Base-by-base conservation (phyloP, 1,140 invertebrate genomes). In the Apolygus lucorum region DNA sequence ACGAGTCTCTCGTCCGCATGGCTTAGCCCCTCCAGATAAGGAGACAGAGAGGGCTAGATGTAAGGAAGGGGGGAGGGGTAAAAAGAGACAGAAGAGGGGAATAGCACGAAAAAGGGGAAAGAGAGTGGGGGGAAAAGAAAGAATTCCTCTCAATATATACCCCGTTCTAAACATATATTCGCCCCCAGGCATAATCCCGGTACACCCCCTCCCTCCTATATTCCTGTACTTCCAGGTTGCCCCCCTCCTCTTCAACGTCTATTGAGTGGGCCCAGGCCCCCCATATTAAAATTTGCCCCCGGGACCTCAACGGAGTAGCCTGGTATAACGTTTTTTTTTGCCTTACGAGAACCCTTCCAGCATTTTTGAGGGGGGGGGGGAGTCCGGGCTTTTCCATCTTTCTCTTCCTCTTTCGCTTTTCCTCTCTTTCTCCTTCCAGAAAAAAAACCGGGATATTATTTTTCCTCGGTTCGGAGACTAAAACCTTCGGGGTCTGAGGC, bases 71-170 rank as follows among this genome's bases (percentile, higher is more conserved):
- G 54, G 62, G 62, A 2, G 62, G 62, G 62, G 22, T 25, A 26
- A 26, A n/a, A n/a, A n/a, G n/a, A n/a, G n/a, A 17, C 34, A 8
- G 34, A 17, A 42, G 34, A 42, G 34, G 34, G 34, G 4, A 42
- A 17, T 4, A 17, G 34, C 34, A 17, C 34, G 17, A 42, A 17
- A 17, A 42, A 17, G 34, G 34, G 4, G 34, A 17, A 42, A 4
- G 4, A 42, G 34, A 17, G 34, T 4, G 34, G 4, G 34, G 34
- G 28, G 26, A 28, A 8, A 66, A 28, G 64, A 29, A 69, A 69
- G 54, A 69, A 69, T 69, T 69, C 59, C 68, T 69, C 68, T 66
- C 68, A 69, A 69, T 69, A 69, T 69, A 69, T 69, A 69, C 54
- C 68, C 54, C 68, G 29, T 62, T 69, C 68, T 63, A 66, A 66